These are phyloP conservation scores for Polyodon spathula DNA, from an alignment of 2,113 vertebrate species.

Conservation along the genomic window DNA sequence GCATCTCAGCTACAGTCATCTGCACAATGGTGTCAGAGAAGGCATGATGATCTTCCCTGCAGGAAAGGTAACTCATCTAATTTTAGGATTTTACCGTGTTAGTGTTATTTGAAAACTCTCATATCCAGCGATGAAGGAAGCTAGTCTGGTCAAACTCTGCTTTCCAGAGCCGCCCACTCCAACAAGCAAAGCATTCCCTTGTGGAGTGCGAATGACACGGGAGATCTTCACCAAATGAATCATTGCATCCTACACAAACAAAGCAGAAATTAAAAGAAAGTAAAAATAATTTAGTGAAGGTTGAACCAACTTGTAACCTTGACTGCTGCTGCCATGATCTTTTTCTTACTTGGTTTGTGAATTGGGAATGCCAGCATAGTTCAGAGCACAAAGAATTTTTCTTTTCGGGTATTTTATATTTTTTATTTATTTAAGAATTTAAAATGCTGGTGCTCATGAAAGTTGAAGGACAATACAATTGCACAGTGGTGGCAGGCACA, in stretches of 20 bases:
- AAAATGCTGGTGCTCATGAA: no score
- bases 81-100: conserved; percentile 49
- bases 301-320: not conserved
- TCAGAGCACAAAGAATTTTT: no score
- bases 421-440: no score
- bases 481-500: no score
- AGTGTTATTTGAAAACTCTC: conserved; percentile 70
- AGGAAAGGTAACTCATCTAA: not conserved
- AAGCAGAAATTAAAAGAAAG: conserved; percentile 14
- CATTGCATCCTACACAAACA: conserved; percentile 61
- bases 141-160: conserved; percentile 67
- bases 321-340: no score
- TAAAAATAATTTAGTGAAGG: not conserved
- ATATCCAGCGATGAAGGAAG: conserved; percentile 68
- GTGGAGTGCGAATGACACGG: conserved; percentile 62
- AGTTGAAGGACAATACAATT: no score
- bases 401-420: no score
- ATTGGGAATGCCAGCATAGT: no score
- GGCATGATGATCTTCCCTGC: no score
- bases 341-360: no score
- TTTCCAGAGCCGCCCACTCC: conserved; percentile 76
- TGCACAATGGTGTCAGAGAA: no score
- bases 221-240: conserved; percentile 70
- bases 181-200: conserved; percentile 69
- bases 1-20: no score